Evolutionary conservation across 2,797 vertebrate genomes (phyloP).

Genomic region (Gadopsis marmoratus): DNA sequence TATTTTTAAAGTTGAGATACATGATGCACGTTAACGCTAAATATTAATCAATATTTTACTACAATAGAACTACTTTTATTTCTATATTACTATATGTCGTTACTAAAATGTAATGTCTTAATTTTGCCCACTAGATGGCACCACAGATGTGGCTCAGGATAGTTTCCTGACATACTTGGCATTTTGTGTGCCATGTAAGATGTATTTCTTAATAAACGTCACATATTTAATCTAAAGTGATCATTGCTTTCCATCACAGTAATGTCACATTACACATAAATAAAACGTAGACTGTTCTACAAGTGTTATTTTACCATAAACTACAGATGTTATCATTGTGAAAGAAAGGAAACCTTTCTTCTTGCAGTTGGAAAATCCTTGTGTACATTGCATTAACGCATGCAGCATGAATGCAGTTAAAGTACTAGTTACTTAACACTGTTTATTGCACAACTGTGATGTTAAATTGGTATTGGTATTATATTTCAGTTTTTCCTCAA

Average conservation of each 20-base stretch:
- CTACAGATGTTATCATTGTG: no score
- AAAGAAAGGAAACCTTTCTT: no score
- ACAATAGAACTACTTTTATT: not conserved
- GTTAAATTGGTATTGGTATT: not conserved
- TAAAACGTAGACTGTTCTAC: no score
- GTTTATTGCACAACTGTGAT: not conserved
- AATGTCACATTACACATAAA: not conserved
- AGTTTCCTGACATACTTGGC: not conserved
- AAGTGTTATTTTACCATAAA: not conserved
- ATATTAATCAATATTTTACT: not conserved
- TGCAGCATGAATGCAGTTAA: not conserved
- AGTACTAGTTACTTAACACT: no score
- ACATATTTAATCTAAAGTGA: not conserved
- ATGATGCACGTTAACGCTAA: not conserved
- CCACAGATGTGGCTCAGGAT: not conserved
- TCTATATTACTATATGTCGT: not conserved
- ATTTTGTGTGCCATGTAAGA: not conserved
- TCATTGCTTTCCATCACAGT: not conserved
- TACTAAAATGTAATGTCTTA: not conserved
- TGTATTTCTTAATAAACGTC: not conserved
- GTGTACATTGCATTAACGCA: no score
- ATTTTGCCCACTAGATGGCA: slow-evolving; percentile 14
- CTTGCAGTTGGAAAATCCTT: no score
- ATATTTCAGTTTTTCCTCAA: not conserved
- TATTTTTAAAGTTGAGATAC: not conserved